Evolutionary conservation across 1,140 invertebrate species (phyloP).

Genomic region (Mycetomoellerius zeteki): DNA sequence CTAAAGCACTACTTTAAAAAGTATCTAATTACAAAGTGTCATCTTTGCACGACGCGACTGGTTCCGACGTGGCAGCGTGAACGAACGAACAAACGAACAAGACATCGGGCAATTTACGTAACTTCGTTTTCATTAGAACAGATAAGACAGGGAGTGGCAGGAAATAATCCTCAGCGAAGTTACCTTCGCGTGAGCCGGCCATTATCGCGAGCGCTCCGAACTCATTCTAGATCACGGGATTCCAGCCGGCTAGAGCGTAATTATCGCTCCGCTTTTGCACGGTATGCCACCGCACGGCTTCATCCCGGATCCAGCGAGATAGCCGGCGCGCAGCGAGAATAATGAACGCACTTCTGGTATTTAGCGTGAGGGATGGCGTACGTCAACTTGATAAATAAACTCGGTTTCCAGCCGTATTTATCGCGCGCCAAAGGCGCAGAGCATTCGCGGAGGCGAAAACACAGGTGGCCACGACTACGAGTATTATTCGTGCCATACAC

Average conservation of each 20-base stretch:
- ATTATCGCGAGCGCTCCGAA: conserved; percentile 35
- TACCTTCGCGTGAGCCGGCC: conserved; percentile 6
- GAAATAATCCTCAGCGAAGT: conserved; percentile 35
- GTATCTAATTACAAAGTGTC: conserved; percentile 42
- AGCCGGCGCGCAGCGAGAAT: conserved; percentile 69
- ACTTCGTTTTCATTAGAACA: conserved; percentile 29
- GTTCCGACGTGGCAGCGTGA: not conserved
- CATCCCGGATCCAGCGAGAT: conserved; percentile 67
- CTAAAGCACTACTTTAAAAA: not conserved
- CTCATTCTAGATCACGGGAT: conserved; percentile 39
- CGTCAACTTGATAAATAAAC: conserved; percentile 78
- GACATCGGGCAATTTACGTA: conserved; percentile 46
- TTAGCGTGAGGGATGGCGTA: conserved; percentile 75
- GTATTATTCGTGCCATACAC: conserved; percentile 52
- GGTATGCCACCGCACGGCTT: conserved; percentile 60
- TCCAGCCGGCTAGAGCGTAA: conserved; percentile 50
- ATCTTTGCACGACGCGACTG: not conserved
- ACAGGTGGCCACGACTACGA: conserved; percentile 65
- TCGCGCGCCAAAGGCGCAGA: conserved; percentile 32
- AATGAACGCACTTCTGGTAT: conserved; percentile 78
- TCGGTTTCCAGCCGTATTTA: conserved; percentile 71
- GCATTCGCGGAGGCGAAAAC: conserved; percentile 68
- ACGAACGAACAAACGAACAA: conserved; percentile 2
- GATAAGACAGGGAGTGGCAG: conserved; percentile 32
- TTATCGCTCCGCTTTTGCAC: conserved; percentile 68